Evolutionary conservation across 1,140 invertebrate genomes (phyloP).

Genomic region (Anadara kagoshimensis): DNA sequence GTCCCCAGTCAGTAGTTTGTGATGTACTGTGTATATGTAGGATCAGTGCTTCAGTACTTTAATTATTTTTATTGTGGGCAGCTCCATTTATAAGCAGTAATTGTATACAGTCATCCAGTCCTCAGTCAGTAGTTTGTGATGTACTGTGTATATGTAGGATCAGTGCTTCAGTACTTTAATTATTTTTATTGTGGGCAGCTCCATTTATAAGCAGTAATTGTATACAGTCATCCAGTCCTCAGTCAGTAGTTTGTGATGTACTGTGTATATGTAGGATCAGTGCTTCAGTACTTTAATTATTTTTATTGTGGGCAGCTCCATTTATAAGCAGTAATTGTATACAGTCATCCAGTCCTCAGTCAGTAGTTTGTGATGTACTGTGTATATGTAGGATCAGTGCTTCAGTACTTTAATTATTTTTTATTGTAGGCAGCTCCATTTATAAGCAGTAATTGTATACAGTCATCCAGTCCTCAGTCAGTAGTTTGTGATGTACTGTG

Average conservation of each 20-base stretch:
- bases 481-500: conserved; percentile 68
- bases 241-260: conserved; percentile 66
- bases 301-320: conserved; percentile 46
- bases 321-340: conserved; percentile 48
- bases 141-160: conserved; percentile 68
- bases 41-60: conserved; percentile 51
- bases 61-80: conserved; percentile 44
- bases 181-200: conserved; percentile 53
- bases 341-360: conserved; percentile 41
- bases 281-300: conserved; percentile 15
- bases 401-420: not conserved
- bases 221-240: conserved; percentile 31
- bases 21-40: conserved; percentile 68
- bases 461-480: conserved; percentile 45
- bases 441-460: conserved; percentile 39
- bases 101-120: conserved; percentile 39
- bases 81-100: conserved; percentile 42
- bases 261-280: conserved; percentile 69
- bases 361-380: conserved; percentile 66
- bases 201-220: conserved; percentile 44
- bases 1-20: no score
- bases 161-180: conserved; percentile 48
- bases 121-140: conserved; percentile 66
- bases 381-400: conserved; percentile 69
- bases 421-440: conserved; percentile 54